Conservation (phyloP, 2,888 invertebrate genomes). For the Caenorhabditis sp. region DNA sequence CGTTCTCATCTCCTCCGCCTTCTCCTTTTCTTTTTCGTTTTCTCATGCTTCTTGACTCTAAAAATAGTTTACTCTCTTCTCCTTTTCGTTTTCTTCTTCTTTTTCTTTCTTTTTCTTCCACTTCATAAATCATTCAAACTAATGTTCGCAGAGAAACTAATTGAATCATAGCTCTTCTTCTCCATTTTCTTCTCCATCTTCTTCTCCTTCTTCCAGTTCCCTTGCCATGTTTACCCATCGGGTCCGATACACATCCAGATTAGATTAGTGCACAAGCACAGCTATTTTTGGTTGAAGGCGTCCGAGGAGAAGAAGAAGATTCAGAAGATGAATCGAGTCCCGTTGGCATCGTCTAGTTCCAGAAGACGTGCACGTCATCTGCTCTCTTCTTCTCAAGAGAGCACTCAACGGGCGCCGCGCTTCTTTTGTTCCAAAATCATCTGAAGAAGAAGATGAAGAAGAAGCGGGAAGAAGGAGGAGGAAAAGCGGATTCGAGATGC, state of each 20-base stretch:
- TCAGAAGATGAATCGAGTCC: neutral
- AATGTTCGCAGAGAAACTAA: constrained; percentile 31
- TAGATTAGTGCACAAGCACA: constrained; percentile 59
- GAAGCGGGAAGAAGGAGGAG: neutral
- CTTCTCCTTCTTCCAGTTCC: constrained; percentile 5
- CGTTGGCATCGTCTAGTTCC: constrained; percentile 15
- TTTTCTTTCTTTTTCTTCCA: neutral
- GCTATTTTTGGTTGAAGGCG: constrained; percentile 47
- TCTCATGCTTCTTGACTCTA: neutral
- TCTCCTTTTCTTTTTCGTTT: neutral
- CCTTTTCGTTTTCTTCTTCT: neutral
- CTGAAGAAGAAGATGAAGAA: constrained; percentile 17
- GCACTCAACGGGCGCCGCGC: constrained; percentile 43
- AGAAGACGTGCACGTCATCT: constrained; percentile 43
- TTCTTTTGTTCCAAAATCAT: constrained; percentile 57
- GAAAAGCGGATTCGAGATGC: constrained; percentile 36
- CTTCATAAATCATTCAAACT: constrained; percentile 33
- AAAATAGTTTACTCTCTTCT: constrained; percentile 9
- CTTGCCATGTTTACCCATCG: constrained; percentile 22
- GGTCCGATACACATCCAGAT: constrained; percentile 42
- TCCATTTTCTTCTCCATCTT: no score
- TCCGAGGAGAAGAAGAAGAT: constrained; percentile 33
- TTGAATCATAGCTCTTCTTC: constrained; percentile 42
- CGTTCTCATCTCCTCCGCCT: constrained; percentile 7
- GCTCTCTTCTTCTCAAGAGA: constrained; percentile 46